Percentiles rank a stretch among this genome's conserved stretches.
These are phyloP conservation scores for Chondrilla cf. caribensis DNA, from an alignment of 37 sponge, comb jelly and placozoan species.

Conservation along the genomic window DNA sequence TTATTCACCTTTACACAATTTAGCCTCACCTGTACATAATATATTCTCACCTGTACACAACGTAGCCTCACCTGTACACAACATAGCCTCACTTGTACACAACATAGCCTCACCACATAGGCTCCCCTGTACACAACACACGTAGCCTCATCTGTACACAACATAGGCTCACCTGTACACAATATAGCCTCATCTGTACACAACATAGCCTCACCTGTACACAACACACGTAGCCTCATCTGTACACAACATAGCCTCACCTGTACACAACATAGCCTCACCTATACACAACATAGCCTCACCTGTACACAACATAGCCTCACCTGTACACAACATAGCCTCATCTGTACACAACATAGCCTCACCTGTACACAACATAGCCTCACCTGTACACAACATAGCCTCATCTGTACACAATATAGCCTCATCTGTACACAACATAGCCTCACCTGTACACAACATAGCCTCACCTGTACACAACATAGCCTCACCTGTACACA, in stretches of 20 bases:
- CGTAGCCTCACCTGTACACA: neutral
- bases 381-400: neutral
- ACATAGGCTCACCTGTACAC: neutral
- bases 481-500: neutral
- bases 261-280: neutral
- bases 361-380: neutral
- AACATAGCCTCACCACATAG: neutral
- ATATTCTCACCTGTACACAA: neutral
- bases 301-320: neutral
- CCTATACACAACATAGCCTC: neutral
- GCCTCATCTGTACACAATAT: neutral
- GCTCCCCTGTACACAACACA: neutral
- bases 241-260: neutral
- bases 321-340: neutral
- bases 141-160: neutral
- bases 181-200: neutral
- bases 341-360: neutral
- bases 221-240: neutral
- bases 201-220: neutral
- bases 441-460: neutral
- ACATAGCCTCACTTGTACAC: neutral
- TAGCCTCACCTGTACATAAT: neutral
- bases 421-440: neutral
- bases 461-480: neutral
- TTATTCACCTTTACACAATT: too few relatives aligned